Conservation (phyloP, 2,113 vertebrate genomes). For the Malurus alboscapulatus region DNA sequence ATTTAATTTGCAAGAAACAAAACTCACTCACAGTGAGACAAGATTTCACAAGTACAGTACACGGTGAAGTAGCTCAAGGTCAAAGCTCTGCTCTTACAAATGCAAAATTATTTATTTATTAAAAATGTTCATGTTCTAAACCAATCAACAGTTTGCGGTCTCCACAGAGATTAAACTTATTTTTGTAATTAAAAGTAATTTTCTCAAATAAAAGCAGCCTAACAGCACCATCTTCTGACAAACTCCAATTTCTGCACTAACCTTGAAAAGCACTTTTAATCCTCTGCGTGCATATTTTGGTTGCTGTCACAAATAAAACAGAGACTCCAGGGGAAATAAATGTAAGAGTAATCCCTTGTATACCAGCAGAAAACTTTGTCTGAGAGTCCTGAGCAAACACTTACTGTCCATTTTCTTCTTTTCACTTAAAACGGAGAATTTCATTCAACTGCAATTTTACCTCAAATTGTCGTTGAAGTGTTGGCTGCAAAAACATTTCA, state of each 20-base stretch:
- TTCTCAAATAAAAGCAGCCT: slow-evolving; percentile 32
- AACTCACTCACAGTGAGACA: neutral
- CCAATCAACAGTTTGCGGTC: neutral
- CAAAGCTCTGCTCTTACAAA: neutral
- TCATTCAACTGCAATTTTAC: neutral
- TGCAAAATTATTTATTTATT: slow-evolving; percentile 23
- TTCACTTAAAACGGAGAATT: slow-evolving; percentile 14
- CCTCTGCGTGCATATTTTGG: neutral
- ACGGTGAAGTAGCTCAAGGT: neutral
- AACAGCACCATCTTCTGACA: slow-evolving; percentile 73
- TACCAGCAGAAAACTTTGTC: neutral
- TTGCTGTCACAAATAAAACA: neutral
- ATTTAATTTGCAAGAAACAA: neutral
- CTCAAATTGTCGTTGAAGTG: neutral
- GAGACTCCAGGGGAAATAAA: neutral
- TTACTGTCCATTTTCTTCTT: neutral
- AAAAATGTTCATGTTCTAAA: slow-evolving; percentile 2
- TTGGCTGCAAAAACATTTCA: neutral
- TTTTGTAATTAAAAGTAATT: slow-evolving; percentile 23
- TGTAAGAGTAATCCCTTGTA: neutral
- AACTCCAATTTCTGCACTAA: slow-evolving; percentile 27
- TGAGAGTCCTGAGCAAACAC: neutral
- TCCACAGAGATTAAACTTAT: neutral
- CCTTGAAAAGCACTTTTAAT: slow-evolving; percentile 31
- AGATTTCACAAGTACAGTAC: neutral